These are phyloP conservation scores for Parazoanthus darwini DNA, from an alignment of 92 coral and sea anemone species.

Conservation along the genomic window DNA sequence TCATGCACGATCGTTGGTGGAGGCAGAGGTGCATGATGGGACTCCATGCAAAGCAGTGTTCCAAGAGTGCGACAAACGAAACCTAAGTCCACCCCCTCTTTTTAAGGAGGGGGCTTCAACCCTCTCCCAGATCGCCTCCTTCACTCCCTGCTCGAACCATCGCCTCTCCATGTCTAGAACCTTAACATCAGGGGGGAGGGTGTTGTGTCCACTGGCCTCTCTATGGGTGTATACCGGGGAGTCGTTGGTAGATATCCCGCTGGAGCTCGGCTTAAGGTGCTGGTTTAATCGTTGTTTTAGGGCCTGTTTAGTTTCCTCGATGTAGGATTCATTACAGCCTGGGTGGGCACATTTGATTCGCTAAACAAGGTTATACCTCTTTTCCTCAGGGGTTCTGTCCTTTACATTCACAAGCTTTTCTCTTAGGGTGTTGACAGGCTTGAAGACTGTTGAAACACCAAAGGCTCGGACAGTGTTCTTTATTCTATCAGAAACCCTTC, in stretches of 20 bases:
- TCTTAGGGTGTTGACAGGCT: slow-evolving; percentile 12
- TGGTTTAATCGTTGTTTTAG: background rate
- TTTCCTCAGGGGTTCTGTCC: background rate
- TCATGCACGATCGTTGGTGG: too few species aligned
- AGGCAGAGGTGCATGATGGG: too few species aligned
- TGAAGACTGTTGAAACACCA: background rate
- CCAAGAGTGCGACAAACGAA: too few species aligned
- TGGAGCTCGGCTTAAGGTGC: background rate
- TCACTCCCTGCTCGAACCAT: too few species aligned
- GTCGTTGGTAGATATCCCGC: too few species aligned
- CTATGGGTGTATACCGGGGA: too few species aligned
- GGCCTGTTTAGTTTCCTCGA: background rate
- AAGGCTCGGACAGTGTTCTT: background rate
- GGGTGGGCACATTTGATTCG: background rate
- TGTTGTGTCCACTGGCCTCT: background rate
- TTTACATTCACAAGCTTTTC: background rate
- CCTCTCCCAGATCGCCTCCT: too few species aligned
- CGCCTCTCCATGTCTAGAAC: too few species aligned
- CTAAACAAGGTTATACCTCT: background rate
- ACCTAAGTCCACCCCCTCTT: background rate
- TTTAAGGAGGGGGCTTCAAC: background rate
- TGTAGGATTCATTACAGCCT: background rate
- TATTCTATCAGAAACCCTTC: slow-evolving; percentile 3
- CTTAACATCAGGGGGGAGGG: too few species aligned
- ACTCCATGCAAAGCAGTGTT: too few species aligned